Evolutionary conservation across 2,888 invertebrate species (phyloP).

Genomic region (Xestia rhomboidea): DNA sequence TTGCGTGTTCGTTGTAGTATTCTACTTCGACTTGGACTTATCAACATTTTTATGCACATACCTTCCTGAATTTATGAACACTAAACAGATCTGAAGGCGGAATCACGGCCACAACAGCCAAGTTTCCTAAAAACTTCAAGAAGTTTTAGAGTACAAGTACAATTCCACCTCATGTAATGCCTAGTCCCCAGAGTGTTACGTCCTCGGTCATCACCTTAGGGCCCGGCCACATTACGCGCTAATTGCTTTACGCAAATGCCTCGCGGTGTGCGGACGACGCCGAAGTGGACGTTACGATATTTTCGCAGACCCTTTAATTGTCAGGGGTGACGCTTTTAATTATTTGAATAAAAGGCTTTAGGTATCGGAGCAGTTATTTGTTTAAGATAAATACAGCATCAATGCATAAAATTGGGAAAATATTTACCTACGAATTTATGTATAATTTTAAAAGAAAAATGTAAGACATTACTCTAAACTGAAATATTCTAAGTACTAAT

Average conservation of each 20-base stretch:
- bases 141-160: slow-evolving; percentile 17
- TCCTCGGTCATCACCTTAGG: slow-evolving; percentile 72
- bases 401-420: neutral
- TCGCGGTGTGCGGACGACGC: slow-evolving; percentile 73
- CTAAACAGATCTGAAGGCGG: neutral
- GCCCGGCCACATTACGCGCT: slow-evolving; percentile 83
- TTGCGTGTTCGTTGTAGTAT: no score
- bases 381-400: neutral
- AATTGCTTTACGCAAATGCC: slow-evolving; percentile 88
- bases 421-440: neutral
- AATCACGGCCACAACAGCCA: neutral
- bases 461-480: no score
- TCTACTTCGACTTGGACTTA: no score
- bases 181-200: slow-evolving; percentile 34
- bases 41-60: neutral
- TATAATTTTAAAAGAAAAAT: neutral
- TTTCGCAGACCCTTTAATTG: slow-evolving; percentile 72
- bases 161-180: slow-evolving; percentile 20
- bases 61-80: neutral
- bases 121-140: slow-evolving; percentile 19
- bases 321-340: slow-evolving; percentile 56
- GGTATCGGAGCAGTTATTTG: neutral
- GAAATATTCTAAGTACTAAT: no score
- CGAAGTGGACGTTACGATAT: slow-evolving; percentile 73
- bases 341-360: neutral